Evolutionary conservation across 2,113 vertebrate species (phyloP).

Genomic region (Brachyistius frenatus): DNA sequence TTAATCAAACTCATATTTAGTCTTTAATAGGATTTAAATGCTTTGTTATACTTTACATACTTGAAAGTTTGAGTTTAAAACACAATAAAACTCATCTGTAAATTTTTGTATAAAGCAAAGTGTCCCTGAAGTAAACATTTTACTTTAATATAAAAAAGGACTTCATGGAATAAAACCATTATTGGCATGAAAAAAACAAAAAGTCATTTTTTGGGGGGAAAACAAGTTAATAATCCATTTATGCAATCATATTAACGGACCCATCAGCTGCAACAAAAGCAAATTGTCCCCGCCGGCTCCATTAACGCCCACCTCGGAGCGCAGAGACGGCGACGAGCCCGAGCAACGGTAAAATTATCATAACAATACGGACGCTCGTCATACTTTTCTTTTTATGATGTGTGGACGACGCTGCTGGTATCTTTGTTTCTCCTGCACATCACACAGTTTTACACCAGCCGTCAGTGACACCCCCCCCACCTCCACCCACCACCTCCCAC

Average conservation of each 20-base stretch:
- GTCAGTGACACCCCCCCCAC: background rate
- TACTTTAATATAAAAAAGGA: background rate
- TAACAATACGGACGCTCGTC: conserved; percentile 45
- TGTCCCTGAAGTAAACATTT: background rate
- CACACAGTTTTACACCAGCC: background rate
- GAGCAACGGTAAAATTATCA: conserved; percentile 54
- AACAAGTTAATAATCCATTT: conserved; percentile 54
- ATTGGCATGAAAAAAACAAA: conserved; percentile 1
- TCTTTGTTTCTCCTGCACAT: conserved; percentile 22
- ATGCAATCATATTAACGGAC: conserved; percentile 51
- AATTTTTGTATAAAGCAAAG: background rate
- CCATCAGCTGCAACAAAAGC: conserved; percentile 55
- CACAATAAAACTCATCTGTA: too few relatives aligned
- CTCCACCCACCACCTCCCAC: background rate
- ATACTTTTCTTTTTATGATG: conserved; percentile 28
- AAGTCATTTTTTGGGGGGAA: background rate
- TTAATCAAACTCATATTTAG: too few relatives aligned
- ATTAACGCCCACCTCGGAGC: conserved; percentile 58
- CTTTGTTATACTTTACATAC: too few relatives aligned
- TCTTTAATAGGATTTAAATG: too few relatives aligned
- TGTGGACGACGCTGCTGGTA: background rate
- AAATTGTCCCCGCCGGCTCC: conserved; percentile 33
- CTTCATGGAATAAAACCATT: conserved; percentile 33
- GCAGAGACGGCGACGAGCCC: conserved; percentile 25
- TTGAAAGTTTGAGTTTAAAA: too few relatives aligned